Evolutionary conservation across 2,797 vertebrate genomes (phyloP), one percentile per base, ranked within the genome.

Genomic region (Bufotes viridis): DNA sequence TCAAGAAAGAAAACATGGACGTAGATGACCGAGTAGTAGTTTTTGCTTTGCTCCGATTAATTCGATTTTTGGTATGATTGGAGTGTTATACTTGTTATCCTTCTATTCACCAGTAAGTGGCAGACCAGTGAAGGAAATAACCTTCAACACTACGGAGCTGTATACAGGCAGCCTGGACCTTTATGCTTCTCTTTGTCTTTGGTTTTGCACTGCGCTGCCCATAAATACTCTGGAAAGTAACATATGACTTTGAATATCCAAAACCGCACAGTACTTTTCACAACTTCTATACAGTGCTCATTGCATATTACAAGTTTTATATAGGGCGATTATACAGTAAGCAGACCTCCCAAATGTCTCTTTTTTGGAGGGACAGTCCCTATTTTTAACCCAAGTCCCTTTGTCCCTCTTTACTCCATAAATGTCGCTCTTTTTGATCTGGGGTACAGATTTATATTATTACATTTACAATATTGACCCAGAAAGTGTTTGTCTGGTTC

Each of bases 31-130:
- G 17, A 22, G 51, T 11, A 22, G 17, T 51, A 22, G 34, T n/a
- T 75, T 75, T 75, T 51, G 11, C 2, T 51, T 2, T 24, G 6
- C 42, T 6, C 7, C 18, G 34, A 70, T 17, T 17, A 49, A 42
- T 29, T 17, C 5, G 3, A 20, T 22, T 51, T 75, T 75, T 51
- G 11, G 20, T 49, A 22, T 75, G 49, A 22, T 49, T 11, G 34
- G 11, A n/a, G 18, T 12, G 2, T 79, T 58, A 22, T 9, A 13
- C 55, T 20, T 80, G 78, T 61, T 70, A 67, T 78, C 51, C 74
- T 65, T 26, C 63, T 24, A 20, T 85, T 78, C 60, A 78, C 82
- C 87, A 74, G 63, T 69, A 80, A 34, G 76, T 72, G 87, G 82
- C 87, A 80, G 87, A 74, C 11, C 18, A 63, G 69, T 51, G 29